These are phyloP conservation scores for Phocides pigmalion DNA, from an alignment of 1,140 invertebrate species.

Conservation along the genomic window DNA sequence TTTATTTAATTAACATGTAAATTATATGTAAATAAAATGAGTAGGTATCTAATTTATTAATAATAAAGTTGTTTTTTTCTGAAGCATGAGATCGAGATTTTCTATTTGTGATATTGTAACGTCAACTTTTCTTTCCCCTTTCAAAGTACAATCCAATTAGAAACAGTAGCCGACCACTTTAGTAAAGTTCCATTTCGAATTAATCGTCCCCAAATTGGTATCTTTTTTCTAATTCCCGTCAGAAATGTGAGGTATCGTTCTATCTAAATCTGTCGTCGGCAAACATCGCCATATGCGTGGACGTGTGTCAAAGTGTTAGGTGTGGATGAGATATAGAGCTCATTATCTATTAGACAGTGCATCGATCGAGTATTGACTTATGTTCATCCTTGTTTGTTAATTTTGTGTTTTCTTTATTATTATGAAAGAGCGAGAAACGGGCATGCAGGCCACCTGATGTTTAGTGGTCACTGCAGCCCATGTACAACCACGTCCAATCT, in stretches of 20 bases:
- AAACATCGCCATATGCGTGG: slow-evolving; percentile 56
- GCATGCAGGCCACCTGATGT: no score
- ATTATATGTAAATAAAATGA: no score
- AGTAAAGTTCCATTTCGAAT: slow-evolving; percentile 39
- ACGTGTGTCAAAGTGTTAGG: slow-evolving; percentile 12
- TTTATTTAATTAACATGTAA: no score
- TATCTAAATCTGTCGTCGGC: slow-evolving; percentile 56
- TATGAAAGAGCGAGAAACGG: no score
- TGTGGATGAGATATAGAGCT: slow-evolving; percentile 5
- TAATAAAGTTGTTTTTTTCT: no score
- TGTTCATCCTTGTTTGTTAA: no score
- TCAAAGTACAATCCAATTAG: slow-evolving; percentile 42
- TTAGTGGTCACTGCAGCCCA: no score
- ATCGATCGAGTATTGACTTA: no score
- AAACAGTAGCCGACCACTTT: slow-evolving; percentile 42
- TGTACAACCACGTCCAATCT: no score
- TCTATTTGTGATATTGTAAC: background rate
- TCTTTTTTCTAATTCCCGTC: slow-evolving; percentile 58
- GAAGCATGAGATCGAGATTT: no score
- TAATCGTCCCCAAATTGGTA: slow-evolving; percentile 53
- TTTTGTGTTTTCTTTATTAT: no score
- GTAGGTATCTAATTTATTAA: no score
- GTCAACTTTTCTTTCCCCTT: slow-evolving; percentile 5
- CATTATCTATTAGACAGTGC: background rate
- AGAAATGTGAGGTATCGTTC: slow-evolving; percentile 61